Conservation (phyloP, 2,888 invertebrate genomes). For the Hyposoter dolosus region DNA sequence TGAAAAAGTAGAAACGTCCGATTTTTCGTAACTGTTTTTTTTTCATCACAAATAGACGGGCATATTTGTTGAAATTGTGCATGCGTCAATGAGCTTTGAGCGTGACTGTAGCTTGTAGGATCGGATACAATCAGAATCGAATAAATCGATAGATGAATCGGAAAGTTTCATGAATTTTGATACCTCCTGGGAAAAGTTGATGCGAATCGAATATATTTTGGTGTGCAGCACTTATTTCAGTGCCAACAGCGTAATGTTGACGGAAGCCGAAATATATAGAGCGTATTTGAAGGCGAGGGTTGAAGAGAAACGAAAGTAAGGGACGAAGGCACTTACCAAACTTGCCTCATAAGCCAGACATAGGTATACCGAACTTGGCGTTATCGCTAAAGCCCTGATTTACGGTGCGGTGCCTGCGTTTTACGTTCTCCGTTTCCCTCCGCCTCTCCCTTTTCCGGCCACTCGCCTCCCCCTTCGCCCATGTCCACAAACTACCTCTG, state of each 20-base stretch:
- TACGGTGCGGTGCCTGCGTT: slow-evolving; percentile 66
- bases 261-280: neutral
- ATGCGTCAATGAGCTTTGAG: neutral
- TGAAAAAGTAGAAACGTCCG: no score
- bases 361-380: slow-evolving; percentile 66
- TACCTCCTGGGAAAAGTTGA: neutral
- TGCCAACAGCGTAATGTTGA: slow-evolving; percentile 10
- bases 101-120: neutral
- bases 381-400: slow-evolving; percentile 73
- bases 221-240: slow-evolving; percentile 4
- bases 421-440: slow-evolving; percentile 46
- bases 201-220: slow-evolving; percentile 11
- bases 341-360: slow-evolving; percentile 73
- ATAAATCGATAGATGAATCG: neutral
- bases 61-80: neutral
- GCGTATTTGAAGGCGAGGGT: neutral
- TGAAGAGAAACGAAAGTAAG: slow-evolving; percentile 22
- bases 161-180: slow-evolving; percentile 9
- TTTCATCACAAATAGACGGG: neutral
- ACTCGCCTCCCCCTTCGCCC: neutral
- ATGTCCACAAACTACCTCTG: slow-evolving; percentile 28
- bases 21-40: neutral
- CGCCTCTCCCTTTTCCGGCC: neutral
- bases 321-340: slow-evolving; percentile 67
- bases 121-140: slow-evolving; percentile 2